phyloP scores from a whole-genome alignment of 2,797 vertebrate genomes.

The Myioborus miniatus region DNA sequence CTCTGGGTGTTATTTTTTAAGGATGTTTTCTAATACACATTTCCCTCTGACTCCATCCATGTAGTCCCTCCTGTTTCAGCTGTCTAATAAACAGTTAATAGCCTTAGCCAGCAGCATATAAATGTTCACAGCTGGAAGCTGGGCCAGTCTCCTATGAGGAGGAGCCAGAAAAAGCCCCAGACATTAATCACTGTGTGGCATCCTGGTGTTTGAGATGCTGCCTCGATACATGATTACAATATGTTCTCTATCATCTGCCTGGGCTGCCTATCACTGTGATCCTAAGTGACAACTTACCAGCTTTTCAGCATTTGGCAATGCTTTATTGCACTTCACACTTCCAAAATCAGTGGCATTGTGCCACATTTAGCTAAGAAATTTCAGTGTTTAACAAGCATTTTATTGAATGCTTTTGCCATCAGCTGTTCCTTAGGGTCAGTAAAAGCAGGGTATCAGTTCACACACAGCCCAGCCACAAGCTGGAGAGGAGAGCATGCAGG shows the following conservation, averaged over 20 bases:
- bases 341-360: neutral
- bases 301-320: neutral
- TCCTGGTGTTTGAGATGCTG: conserved; percentile 22
- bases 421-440: neutral
- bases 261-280: neutral
- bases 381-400: neutral
- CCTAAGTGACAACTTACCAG: neutral
- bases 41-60: neutral
- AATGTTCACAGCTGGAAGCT: conserved; percentile 42
- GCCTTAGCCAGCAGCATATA: neutral
- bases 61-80: neutral
- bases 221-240: neutral
- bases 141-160: neutral
- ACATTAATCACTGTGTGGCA: conserved; percentile 44
- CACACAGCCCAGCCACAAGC: neutral
- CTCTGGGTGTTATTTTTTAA: neutral
- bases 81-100: conserved; percentile 31
- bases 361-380: neutral
- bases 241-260: neutral
- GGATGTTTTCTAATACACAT: neutral
- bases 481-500: neutral
- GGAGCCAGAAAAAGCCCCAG: conserved; percentile 34
- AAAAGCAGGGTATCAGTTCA: neutral
- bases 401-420: neutral
- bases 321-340: neutral